phyloP scores from a whole-genome alignment of 1,140 invertebrate species.

The Trichoplusia ni region DNA sequence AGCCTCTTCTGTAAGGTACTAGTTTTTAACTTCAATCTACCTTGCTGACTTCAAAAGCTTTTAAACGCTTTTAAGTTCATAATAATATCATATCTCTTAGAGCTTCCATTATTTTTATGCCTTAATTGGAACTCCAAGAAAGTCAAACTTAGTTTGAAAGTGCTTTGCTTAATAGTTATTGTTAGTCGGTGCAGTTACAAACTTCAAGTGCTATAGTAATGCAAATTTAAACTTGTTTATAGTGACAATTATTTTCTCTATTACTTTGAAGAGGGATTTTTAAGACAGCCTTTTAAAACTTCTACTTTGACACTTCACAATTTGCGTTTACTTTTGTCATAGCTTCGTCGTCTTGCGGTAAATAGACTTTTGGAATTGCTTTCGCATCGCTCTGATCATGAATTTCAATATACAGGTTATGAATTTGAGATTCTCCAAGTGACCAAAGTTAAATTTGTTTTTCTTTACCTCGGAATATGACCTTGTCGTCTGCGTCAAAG shows the following conservation, averaged over 20 bases:
- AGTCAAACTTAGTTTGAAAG: constrained; percentile 3
- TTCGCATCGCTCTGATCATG: no score
- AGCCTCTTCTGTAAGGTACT: no score
- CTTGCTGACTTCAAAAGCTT: no score
- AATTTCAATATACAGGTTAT: no score
- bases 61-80: background rate
- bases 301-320: background rate
- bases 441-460: no score
- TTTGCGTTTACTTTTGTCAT: no score
- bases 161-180: constrained; percentile 13
- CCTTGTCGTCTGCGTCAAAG: no score
- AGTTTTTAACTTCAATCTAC: no score
- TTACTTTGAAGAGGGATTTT: background rate
- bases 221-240: constrained; percentile 4
- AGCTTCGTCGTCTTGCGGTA: no score
- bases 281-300: background rate
- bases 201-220: constrained; percentile 1
- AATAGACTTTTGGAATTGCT: no score
- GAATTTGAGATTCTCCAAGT: no score
- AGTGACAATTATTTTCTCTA: background rate
- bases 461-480: no score
- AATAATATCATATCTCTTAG: background rate
- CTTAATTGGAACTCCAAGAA: constrained; percentile 2
- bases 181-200: constrained; percentile 6
- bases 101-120: background rate